phyloP scores from a whole-genome alignment of 2,113 vertebrate genomes.

The Meleagris gallopavo region DNA sequence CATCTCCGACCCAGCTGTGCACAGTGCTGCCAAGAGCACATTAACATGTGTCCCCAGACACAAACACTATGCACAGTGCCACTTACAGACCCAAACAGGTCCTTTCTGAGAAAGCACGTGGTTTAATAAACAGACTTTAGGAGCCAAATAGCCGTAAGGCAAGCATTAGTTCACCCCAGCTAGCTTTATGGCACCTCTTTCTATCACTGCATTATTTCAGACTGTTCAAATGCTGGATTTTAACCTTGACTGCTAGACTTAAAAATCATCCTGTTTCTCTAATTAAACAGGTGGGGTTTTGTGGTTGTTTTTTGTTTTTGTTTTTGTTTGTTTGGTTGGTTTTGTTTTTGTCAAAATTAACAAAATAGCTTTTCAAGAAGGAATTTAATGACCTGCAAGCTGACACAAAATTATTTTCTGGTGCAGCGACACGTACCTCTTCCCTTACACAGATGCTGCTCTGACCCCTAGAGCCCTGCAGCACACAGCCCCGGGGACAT shows the following conservation, averaged over 20 bases:
- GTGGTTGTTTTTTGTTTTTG: too few species aligned
- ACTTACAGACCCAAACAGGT: background rate
- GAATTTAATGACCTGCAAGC: fast-evolving
- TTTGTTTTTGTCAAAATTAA: background rate
- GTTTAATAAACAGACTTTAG: background rate
- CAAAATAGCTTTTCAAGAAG: background rate
- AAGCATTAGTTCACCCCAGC: background rate
- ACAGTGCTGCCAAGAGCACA: background rate
- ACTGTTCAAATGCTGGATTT: background rate
- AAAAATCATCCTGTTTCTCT: background rate
- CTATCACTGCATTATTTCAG: fast-evolving
- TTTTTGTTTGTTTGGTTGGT: too few species aligned
- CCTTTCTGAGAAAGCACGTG: background rate
- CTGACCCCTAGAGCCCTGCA: background rate
- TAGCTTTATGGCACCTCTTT: background rate
- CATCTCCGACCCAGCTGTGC: background rate
- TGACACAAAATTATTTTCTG: background rate
- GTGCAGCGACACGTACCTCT: background rate
- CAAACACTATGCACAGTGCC: background rate
- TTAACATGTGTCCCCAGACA: background rate
- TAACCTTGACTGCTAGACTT: background rate
- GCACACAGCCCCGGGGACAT: background rate
- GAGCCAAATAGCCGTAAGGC: background rate
- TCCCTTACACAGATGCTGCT: fast-evolving
- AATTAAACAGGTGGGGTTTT: background rate